Base-by-base conservation (phyloP, 2,113 vertebrate genomes). In the Aptenodytes forsteri region DNA sequence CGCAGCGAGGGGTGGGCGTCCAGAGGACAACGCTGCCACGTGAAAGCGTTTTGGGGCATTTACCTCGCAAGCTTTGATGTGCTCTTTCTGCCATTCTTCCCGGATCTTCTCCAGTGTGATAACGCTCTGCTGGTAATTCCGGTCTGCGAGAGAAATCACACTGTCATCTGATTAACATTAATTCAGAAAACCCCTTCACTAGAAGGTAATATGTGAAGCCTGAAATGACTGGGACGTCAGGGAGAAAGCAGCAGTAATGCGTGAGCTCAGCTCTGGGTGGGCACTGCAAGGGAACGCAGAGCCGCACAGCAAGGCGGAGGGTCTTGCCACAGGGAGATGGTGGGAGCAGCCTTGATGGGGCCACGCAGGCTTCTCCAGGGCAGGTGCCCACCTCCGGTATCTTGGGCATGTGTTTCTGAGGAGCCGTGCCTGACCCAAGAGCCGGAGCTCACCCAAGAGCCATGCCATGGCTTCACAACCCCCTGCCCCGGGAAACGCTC, bases 41-140 rank as follows among this genome's bases (percentile, higher is more conserved):
- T 4, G 7, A 30, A 87, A 23, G 23, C 1, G 1, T 69, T 65
- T 2, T 1, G 12, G 13, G 47, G 10, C 3, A 20, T 54, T 97
- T 98, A 99, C 99, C 99, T 99, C 99, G 0, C 99, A 99, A 58
- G 99, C 98, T 77, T 98, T 99, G 83, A 98, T 58, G 62, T 99
- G 99, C 34, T 99, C 99, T 0, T 97, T 99, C 94, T 98, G 97
- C 99, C 99, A 99, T 13, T 99, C 99, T 27, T 99, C 99, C n/a
- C 98, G 97, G 42, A 99, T 64, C 90, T 98, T 99, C 49, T 98
- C 99, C 91, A 99, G 83, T 0, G 67, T 50, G 16, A 58, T 95
- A 72, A 99, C 54, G 1, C 94, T 99, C 93, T 98, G 98, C 75
- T 98, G 98, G 81, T 99, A 99, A 7, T 93, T 83, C 78, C 97